Base-by-base conservation (phyloP, 2,113 vertebrate species). In the Microcebus griseorufus region DNA sequence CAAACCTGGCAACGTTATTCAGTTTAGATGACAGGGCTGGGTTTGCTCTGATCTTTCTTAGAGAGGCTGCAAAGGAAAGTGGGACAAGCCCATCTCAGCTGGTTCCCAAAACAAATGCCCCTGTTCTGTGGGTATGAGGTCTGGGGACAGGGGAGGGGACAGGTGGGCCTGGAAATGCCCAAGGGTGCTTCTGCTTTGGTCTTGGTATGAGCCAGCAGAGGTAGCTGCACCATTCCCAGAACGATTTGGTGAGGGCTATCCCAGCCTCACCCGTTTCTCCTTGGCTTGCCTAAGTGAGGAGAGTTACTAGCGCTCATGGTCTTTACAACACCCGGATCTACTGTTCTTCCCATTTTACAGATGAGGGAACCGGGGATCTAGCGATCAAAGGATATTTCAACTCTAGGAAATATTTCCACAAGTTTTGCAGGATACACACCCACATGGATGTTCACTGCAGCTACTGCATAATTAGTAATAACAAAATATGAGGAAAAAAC, bases 331-430 rank as follows among this genome's bases (percentile, higher is more conserved):
- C 9, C 27, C 10, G 11, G 58, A 88, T 23, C 23, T 79, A 39
- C 8, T 3, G 3, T 5, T 78, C 67, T 90, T 79, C 62, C 48
- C 23, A 34, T 62, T 73, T 67, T 37, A 83, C 17, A 62, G 37
- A 55, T 4, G 22, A 73, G 10, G 60, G 80, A 48, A 12, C 5
- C 20, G 70, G 45, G 34, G 37, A 25, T 45, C 6, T 8, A 45
- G 42, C 7, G 7, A 45, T 45, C 42, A 45, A 45, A 45, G 42
- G 42, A 45, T 45, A 45, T 45, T 45, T 45, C 42, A 45, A 45
- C 42, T 88, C 88, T 90, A 75, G 55, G 76, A 95, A 95, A 92
- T 79, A 93, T 17, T 7, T 83, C 70, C 81, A 90, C 23, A 55
- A 65, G 34, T 69, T 95, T 85, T 76, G 79, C 92, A 88, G 42